phyloP scores from a whole-genome alignment of 2,888 invertebrate species.

The Morpho achilles region DNA sequence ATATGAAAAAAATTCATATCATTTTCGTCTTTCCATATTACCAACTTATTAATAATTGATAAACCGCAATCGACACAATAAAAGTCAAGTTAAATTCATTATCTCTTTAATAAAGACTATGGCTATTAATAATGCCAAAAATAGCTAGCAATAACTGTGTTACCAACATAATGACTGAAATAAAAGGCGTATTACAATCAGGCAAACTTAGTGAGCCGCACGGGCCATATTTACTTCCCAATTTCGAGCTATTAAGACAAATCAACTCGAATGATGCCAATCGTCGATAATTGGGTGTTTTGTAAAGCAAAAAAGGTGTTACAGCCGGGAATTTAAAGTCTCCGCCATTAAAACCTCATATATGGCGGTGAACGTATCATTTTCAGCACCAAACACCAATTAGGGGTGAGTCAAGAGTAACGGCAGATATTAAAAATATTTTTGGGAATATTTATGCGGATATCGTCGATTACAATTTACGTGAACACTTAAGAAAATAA shows the following conservation, averaged over 20 bases:
- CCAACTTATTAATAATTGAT: no score
- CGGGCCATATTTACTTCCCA: conserved; percentile 53
- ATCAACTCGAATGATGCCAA: conserved; percentile 63
- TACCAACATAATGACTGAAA: conserved; percentile 29
- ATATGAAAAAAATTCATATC: no score
- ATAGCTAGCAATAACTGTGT: neutral
- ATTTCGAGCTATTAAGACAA: conserved; percentile 71
- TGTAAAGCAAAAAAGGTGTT: conserved; percentile 67
- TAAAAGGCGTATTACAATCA: conserved; percentile 18
- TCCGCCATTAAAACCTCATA: conserved; percentile 52
- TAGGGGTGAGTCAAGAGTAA: conserved; percentile 30
- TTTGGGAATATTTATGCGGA: neutral
- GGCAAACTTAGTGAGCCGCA: conserved; percentile 39
- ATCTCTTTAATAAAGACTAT: no score
- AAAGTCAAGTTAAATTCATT: no score
- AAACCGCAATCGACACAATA: no score
- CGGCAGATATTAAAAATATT: conserved; percentile 14
- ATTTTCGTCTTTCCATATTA: no score
- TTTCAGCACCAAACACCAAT: conserved; percentile 50
- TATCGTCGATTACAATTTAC: no score
- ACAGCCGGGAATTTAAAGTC: conserved; percentile 44
- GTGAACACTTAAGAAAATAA: no score
- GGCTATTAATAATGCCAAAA: no score
- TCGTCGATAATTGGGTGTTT: conserved; percentile 66
- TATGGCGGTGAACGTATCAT: conserved; percentile 44